These are phyloP conservation scores for Oryzias woworae DNA, from an alignment of 2,113 vertebrate species.

Conservation along the genomic window DNA sequence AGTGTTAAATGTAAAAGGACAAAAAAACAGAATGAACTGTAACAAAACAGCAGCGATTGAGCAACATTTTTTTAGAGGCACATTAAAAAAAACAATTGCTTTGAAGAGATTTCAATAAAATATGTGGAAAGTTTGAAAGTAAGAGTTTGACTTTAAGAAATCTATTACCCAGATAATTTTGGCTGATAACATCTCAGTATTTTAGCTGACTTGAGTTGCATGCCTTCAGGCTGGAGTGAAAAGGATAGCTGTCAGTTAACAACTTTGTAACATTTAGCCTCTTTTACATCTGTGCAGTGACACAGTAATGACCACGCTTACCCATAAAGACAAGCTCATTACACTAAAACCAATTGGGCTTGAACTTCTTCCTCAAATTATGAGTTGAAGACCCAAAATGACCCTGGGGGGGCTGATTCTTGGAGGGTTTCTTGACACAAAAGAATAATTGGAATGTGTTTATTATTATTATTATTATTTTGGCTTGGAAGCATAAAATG, in stretches of 20 bases:
- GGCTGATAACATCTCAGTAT: too few relatives aligned
- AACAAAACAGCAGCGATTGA: not conserved
- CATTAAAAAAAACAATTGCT: too few relatives aligned
- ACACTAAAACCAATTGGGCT: slow-evolving; percentile 37
- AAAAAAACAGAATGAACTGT: not conserved
- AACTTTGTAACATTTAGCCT: slow-evolving; percentile 38
- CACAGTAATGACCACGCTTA: slow-evolving; percentile 38
- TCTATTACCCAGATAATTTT: not conserved
- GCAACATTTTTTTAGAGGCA: not conserved
- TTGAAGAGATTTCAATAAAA: too few relatives aligned
- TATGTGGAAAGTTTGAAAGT: not conserved
- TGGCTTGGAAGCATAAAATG: too few relatives aligned
- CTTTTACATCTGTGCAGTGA: slow-evolving; percentile 18
- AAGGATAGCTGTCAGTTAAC: slow-evolving; percentile 17
- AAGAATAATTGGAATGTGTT: slow-evolving; percentile 3
- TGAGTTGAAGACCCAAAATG: slow-evolving; percentile 7
- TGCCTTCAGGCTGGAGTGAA: slow-evolving; percentile 24
- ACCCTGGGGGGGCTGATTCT: slow-evolving; percentile 6
- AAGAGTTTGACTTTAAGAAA: too few relatives aligned
- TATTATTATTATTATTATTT: too few relatives aligned
- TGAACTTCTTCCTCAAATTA: slow-evolving; percentile 13
- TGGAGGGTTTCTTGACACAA: not conserved
- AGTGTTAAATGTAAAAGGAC: not conserved
- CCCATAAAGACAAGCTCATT: slow-evolving; percentile 40
- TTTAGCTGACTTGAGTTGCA: not conserved